Base-by-base conservation (phyloP, 2,888 invertebrate genomes). In the Microchrysa polita region DNA sequence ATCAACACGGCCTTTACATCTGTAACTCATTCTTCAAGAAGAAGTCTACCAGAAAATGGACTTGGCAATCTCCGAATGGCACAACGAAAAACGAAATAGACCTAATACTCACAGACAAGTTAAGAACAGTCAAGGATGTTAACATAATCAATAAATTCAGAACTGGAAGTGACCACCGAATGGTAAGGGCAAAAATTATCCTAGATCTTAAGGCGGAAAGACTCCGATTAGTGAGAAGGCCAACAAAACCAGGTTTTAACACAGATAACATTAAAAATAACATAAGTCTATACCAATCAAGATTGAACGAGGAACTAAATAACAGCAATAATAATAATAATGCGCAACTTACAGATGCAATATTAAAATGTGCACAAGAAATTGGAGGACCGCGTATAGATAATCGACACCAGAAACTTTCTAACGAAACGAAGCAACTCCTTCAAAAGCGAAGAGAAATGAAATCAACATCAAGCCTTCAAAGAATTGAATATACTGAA, bases 391-490 rank as follows among this genome's bases (percentile, higher is more conserved):
- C 27, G 2, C 10, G 18, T 40, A 22, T 59, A 23, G 22, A 23
- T 5, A 23, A 18, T 42, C 34, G 42, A 42, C 61, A 61, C 34
- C 61, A 40, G 16, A 61, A 61, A 4, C 61, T 61, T n/a, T 61
- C 61, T 40, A 61, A 61, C 18, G 61, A 61, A 18, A 61, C 61
- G 7, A 61, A 61, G 14, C 10, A 1, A 5, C n/a, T 40, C 34
- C 61, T 61, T 42, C 34, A n/a, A 40, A 34, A 61, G 5, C 61
- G 27, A n/a, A 61, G 34, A 40, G 61, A 61, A 61, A 61, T 61
- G 61, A 61, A 61, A 61, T 4, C 40, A 61, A 40, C 61, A 18
- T 40, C 61, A 20, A 61, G 40, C 40, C 18, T 40, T 18, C 40
- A 61, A 61, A 61, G 42, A 40, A 61, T 61, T 40, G 40, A 40